Base-by-base conservation (phyloP, 2,113 vertebrate genomes). In the Rousettus leschenaultii region DNA sequence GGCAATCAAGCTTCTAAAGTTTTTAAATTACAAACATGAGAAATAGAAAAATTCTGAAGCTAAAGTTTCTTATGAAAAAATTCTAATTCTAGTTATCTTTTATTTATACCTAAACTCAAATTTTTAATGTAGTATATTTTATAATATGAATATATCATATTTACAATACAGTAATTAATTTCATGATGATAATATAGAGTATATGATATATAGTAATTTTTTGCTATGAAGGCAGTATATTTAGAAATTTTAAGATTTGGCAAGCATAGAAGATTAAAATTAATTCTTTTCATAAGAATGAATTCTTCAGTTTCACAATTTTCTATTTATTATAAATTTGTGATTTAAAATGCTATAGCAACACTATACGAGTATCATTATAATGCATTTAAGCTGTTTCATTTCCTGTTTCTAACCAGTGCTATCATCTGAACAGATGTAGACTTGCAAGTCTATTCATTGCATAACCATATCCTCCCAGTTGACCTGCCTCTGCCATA, bases 291-390 rank as follows among this genome's bases (percentile, higher is more conserved):
- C 5, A 38, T n/a, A 57, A 92, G 33, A 83, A 71, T 35, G 38
- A 51, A 53, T n/a, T 77, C 55, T 63, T 77, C 16, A 61, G 77
- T 71, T 61, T 83, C 35, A 78, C 40, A 57, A 8, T 77, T 84
- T 87, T 96, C 70, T 78, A 7, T 83, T 89, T 86, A 51, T 84
- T 70, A 61, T 51, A 87, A 43, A 80, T 85, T 90, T 96, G 21
- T 83, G 26, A 84, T 63, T 83, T 82, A 40, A 88, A 96, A 74
- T 63, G 38, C 40, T 45, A 1, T 55, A 10, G 65, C 38, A 65
- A 16, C 75, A n/a, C n/a, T 88, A 22, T 19, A 75, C 63, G 35
- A 40, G 24, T 73, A 26, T 33, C 74, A 9, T 33, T 78, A 79
- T 28, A 55, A 40, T 38, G 55, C 73, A 26, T 65, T 79, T 55